These are phyloP conservation scores for Nibea coibor DNA, from an alignment of 2,113 vertebrate genomes.

Conservation along the genomic window DNA sequence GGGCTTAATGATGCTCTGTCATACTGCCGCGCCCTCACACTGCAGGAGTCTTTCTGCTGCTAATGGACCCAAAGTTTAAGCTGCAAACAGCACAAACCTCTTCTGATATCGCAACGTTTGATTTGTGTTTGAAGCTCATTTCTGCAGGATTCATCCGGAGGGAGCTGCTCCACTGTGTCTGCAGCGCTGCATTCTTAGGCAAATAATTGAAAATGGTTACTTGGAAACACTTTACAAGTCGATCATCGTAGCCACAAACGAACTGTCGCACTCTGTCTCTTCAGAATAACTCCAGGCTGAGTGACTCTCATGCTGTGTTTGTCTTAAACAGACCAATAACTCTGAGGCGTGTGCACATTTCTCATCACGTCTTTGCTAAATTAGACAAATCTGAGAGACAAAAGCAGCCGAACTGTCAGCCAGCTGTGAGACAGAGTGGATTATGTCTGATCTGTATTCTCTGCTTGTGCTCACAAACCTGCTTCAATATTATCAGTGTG, in stretches of 20 bases:
- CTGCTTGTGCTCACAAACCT: background rate
- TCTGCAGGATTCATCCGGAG: slow-evolving; percentile 13
- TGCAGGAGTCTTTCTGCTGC: slow-evolving; percentile 16
- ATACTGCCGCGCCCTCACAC: background rate
- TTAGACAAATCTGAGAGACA: background rate
- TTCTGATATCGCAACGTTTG: too few relatives aligned
- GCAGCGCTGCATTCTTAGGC: slow-evolving; percentile 3
- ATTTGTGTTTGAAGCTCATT: background rate
- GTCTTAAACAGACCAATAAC: too few relatives aligned
- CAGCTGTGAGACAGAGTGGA: background rate
- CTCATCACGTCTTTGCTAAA: slow-evolving; percentile 22
- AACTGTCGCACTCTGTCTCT: background rate
- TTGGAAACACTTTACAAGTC: slow-evolving; percentile 24
- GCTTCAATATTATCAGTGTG: too few relatives aligned
- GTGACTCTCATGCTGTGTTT: too few relatives aligned
- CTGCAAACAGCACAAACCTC: background rate
- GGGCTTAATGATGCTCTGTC: slow-evolving; percentile 57
- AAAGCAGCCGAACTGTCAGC: background rate
- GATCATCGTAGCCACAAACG: background rate
- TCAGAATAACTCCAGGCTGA: background rate
- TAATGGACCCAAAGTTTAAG: slow-evolving; percentile 28
- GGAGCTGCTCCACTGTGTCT: slow-evolving; percentile 33
- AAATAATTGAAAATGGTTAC: background rate
- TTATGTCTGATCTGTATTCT: slow-evolving; percentile 35
- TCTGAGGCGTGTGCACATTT: background rate